Evolutionary conservation across 2,888 invertebrate genomes (phyloP).

Genomic region (Dolomedes plantarius): DNA sequence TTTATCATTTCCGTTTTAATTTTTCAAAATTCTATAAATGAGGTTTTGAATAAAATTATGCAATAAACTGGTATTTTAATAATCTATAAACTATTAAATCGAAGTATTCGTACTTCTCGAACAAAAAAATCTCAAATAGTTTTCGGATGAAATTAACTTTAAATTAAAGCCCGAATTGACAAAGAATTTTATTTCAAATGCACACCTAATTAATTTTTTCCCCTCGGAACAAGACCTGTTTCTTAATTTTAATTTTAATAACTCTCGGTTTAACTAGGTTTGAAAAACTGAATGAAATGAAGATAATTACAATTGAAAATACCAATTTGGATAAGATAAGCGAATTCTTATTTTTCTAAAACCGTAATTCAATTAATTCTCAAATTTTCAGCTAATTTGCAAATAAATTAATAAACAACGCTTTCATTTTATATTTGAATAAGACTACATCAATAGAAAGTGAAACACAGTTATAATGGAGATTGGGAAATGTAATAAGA

Average conservation of each 20-base stretch:
- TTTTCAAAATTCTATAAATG: too few relatives aligned
- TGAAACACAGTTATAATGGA: too few relatives aligned
- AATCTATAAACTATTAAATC: too few relatives aligned
- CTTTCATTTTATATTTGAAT: neutral
- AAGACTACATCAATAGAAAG: too few relatives aligned
- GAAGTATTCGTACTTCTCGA: neutral
- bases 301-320: neutral
- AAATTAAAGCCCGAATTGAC: neutral
- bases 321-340: neutral
- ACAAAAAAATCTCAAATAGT: neutral
- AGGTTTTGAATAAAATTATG: too few relatives aligned
- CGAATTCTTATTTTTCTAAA: neutral
- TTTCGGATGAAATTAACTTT: neutral
- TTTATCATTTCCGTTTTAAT: too few relatives aligned
- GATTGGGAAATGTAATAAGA: too few relatives aligned
- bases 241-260: conserved; percentile 5
- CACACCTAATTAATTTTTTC: neutral
- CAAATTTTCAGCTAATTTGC: neutral
- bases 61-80: too few relatives aligned
- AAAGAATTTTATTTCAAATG: neutral
- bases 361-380: neutral
- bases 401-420: neutral
- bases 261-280: neutral
- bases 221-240: neutral
- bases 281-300: neutral